Percentiles rank a stretch among this genome's conserved stretches.
Conservation (phyloP, 2,113 vertebrate genomes). For the Delphinapterus leucas region DNA sequence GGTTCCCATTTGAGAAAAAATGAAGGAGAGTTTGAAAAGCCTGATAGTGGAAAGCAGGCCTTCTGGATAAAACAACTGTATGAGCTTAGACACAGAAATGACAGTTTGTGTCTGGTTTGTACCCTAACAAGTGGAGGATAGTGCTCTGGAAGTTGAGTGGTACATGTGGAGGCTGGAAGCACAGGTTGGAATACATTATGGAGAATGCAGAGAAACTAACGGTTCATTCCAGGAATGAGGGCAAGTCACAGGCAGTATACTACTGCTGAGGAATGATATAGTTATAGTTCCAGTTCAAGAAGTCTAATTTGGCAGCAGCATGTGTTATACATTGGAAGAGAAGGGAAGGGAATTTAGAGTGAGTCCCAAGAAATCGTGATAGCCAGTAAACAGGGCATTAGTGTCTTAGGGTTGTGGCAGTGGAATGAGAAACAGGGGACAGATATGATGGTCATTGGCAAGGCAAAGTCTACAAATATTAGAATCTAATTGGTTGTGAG, state of each 20-base stretch:
- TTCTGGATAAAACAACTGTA: not conserved
- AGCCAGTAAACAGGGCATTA: not conserved
- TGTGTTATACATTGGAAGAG: too few species aligned
- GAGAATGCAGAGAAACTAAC: not conserved
- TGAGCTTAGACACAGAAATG: not conserved
- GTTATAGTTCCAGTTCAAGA: not conserved
- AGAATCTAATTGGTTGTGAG: not conserved
- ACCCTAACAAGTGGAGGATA: not conserved
- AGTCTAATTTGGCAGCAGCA: not conserved
- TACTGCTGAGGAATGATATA: not conserved
- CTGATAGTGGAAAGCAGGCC: not conserved
- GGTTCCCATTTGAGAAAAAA: not conserved
- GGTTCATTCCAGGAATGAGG: not conserved
- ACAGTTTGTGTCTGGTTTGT: not conserved
- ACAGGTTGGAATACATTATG: not conserved
- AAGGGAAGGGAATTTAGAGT: not conserved
- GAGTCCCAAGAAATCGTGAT: not conserved
- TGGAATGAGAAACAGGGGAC: not conserved
- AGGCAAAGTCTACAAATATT: not conserved
- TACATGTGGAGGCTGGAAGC: accelerated
- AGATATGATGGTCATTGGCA: not conserved
- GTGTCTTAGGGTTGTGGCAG: not conserved
- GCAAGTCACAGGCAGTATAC: not conserved
- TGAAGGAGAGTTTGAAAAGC: not conserved
- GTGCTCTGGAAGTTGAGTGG: accelerated